Evolutionary conservation across 2,797 vertebrate species (phyloP), one percentile per base, ranked within the genome.

Genomic region (Manis javanica): DNA sequence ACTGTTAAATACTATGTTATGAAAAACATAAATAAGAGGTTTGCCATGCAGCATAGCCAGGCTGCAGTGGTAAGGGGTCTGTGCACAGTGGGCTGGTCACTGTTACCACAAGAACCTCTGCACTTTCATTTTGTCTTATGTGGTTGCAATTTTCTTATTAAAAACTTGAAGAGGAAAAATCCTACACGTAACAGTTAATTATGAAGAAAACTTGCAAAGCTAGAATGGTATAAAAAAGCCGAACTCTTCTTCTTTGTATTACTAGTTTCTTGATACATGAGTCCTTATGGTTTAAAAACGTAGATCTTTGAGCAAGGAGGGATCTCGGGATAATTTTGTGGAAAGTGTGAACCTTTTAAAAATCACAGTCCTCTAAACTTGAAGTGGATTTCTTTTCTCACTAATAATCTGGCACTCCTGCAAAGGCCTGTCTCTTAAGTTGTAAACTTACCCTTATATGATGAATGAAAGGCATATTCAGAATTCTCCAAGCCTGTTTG

Each of bases 61-160:
- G 49, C 14, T 57, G 15, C 12, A 1, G 0, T 63, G 42, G 88
- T 37, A 16, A 53, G 75, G 64, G 55, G 7, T 78, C 84, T 88
- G 21, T 85, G 69, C n/a, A 31, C 23, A 0, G 0, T 15, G 29
- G 63, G n/a, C 37, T n/a, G n/a, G 49, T 68, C 24, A 21, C 49
- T 66, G 18, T 63, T n/a, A 57, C 66, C 53, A 19, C 63, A n/a
- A 31, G 34, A 57, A 82, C 53, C 42, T 86, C 53, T 12, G 0
- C 24, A 12, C 63, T 71, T 86, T 23, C 31, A 6, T 93, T 75
- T 87, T 83, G 55, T 71, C 55, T 53, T 86, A 63, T 14, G 59
- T 91, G 64, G 23, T n/a, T 90, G n/a, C 31, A n/a, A 66, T 29
- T 86, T 75, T 87, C 86, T 74, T 95, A 12, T 91, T 94, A 42